These are phyloP conservation scores for Zoroaster sp. DNA, from an alignment of 53 echinoderm and acorn worm genomes.

Conservation along the genomic window DNA sequence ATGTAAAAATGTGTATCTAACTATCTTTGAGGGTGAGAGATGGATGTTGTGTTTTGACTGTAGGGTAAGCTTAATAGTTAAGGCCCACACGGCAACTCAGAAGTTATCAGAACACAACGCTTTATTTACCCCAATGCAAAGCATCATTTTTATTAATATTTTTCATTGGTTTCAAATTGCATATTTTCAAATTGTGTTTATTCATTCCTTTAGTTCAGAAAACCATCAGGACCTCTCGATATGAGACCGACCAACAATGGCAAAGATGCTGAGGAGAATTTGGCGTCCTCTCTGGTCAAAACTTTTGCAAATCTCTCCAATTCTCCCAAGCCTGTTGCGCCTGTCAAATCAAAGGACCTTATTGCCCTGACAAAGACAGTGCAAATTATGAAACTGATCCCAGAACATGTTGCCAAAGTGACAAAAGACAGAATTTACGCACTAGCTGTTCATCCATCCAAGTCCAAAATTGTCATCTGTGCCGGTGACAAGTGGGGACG, in stretches of 20 bases:
- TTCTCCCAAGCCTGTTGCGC: slow-evolving; percentile 11
- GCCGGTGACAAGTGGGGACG: slow-evolving; percentile 90
- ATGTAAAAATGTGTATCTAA: too few species aligned
- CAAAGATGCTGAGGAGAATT: slow-evolving; percentile 46
- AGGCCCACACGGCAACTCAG: too few species aligned
- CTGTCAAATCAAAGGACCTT: not conserved
- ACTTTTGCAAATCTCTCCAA: slow-evolving; percentile 21
- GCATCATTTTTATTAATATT: too few species aligned
- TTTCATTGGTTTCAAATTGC: too few species aligned
- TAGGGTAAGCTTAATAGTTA: too few species aligned
- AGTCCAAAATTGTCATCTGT: slow-evolving; percentile 54
- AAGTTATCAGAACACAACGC: too few species aligned
- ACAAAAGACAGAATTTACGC: slow-evolving; percentile 74
- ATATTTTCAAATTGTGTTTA: too few species aligned
- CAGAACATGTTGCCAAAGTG: slow-evolving; percentile 77
- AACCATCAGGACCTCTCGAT: slow-evolving; percentile 71
- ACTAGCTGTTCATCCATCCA: slow-evolving; percentile 74
- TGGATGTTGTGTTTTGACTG: too few species aligned
- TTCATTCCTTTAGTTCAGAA: slow-evolving; percentile 62
- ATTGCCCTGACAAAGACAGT: slow-evolving; percentile 22
- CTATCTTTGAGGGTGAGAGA: too few species aligned
- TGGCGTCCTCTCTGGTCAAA: slow-evolving; percentile 48
- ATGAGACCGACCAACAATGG: slow-evolving; percentile 78
- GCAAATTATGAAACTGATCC: slow-evolving; percentile 55
- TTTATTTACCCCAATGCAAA: too few species aligned